Evolutionary conservation across 2,797 vertebrate genomes (phyloP).

Genomic region (Dipus sagitta): DNA sequence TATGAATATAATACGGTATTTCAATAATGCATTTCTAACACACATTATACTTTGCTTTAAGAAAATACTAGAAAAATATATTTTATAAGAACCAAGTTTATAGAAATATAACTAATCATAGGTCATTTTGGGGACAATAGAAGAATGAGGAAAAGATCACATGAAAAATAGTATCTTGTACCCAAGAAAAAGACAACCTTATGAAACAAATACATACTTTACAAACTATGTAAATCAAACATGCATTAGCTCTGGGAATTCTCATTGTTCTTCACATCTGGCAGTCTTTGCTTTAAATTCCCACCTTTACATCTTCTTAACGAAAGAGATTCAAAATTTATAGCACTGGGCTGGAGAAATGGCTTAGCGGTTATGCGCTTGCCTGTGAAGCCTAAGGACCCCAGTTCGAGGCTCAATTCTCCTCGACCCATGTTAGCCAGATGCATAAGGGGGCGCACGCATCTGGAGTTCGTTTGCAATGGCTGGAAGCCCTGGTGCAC

Average conservation of each 20-base stretch:
- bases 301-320: background rate
- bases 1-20: background rate
- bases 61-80: conserved; percentile 41
- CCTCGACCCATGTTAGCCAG: no score
- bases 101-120: background rate
- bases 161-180: background rate
- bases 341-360: no score
- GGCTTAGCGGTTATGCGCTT: no score
- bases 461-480: no score
- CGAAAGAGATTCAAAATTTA: background rate
- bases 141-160: background rate
- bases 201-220: background rate
- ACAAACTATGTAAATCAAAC: background rate
- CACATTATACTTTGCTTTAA: background rate
- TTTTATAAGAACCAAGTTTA: background rate
- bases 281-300: background rate
- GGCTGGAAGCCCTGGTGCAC: no score
- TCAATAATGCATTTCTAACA: conserved; percentile 23
- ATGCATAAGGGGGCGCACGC: no score
- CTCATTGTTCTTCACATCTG: background rate
- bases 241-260: background rate
- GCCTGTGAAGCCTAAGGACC: no score
- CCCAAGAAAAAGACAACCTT: background rate
- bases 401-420: no score
- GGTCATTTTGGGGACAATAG: background rate